Base-by-base conservation (phyloP, 2,888 invertebrate genomes). In the Deilephila elpenor region DNA sequence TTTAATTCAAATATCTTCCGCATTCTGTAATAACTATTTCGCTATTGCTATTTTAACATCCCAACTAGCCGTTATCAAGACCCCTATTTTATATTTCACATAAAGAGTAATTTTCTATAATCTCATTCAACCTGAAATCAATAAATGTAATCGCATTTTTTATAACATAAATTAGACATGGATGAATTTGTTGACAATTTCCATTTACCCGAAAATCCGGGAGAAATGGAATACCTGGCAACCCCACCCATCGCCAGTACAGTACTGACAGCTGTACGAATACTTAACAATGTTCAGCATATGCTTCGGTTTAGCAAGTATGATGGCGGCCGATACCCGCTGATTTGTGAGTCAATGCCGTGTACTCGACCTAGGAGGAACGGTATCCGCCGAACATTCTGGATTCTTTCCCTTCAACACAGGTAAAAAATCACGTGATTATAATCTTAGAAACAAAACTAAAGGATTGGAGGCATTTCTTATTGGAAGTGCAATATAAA, bases 191-290 rank as follows among this genome's bases (percentile, higher is more conserved):
- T 34, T 37, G 11, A 2, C 3, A 11, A 44, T 44, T 20, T 25
- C 5, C 11, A 25, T 29, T 60, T 60, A 25, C 60, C 29, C 17
- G 3, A 25, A 25, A 29, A 14, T 29, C 11, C 3, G 60, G 60
- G 29, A 60, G 8, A 60, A 60, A 0, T 8, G 14, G 29, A 6
- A n/a, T 25, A 25, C 3, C 29, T 67, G 67, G 51, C 67, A 51
- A 51, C 67, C 11, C 67, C 14, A n/a, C 61, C 32, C 25, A 67
- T 51, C 67, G 25, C 0, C 25, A 25, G 25, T 25, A 64, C 20
- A 20, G 67, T 67, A 67, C 25, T 44, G 44, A 14, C 67, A 67
- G 44, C 25, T 67, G 67, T 67, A 67, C 67, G 67, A 67, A 67
- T 51, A 67, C 25, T 44, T 62, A 34, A 29, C 61, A 56, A 56